Base-by-base conservation (phyloP, 2,113 vertebrate species). In the Isichthys henryi region DNA sequence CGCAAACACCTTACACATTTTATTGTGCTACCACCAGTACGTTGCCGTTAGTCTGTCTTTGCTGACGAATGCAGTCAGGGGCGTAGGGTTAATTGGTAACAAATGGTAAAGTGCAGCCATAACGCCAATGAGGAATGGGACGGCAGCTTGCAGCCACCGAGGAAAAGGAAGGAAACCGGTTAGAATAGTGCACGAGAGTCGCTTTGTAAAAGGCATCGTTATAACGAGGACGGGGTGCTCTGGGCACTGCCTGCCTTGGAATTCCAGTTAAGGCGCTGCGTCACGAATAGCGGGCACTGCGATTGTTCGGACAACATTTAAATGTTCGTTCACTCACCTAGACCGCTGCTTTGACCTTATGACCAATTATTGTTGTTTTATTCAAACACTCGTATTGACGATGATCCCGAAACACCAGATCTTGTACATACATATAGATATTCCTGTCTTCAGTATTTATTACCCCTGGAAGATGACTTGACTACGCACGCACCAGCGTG, bases 51-150 rank as follows among this genome's bases (percentile, higher is more conserved):
- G 74, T 62, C 49, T 39, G n/a, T 77, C 87, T 31, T 84, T 85
- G 77, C 45, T 87, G 83, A 87, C 80, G 87, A 88, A 56, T 56
- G 23, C 52, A 88, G 46, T 80, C 80, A 19, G 77, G 87, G 89
- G 87, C 87, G 77, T 70, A 27, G 49, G 88, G 92, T 92, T 95
- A 94, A 95, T 93, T 93, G 90, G 92, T 91, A 90, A 93, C 92
- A 94, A 93, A 94, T 93, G 90, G 43, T 10, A 13, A 85, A 92
- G 91, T 50, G 90, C n/a, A 45, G 85, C 89, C 88, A 91, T 89
- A 88, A 89, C 90, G 89, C 89, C 88, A 86, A 1, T 23, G 88
- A 86, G 49, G 90, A 53, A 48, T 39, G 9, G 49, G 48, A 39
- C 31, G 31, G 35, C 46, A 35, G 74, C 39, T 39, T 39, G 39